Evolutionary conservation across 2,113 vertebrate species (phyloP).

Genomic region (Mystacornis crossleyi): DNA sequence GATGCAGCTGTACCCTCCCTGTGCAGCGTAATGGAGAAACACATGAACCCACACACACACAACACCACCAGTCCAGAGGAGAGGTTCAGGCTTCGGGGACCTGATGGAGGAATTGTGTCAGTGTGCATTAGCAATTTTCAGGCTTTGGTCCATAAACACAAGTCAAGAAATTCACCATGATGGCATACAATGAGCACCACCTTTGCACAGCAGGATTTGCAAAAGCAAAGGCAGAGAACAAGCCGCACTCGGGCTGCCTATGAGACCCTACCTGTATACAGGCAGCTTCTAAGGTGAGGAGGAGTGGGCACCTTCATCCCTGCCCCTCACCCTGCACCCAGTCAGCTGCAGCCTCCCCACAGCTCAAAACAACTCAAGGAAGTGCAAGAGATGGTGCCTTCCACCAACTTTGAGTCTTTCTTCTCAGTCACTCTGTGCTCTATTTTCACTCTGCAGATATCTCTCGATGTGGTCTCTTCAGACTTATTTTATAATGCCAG

Average conservation of each 20-base stretch:
- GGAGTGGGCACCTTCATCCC: neutral
- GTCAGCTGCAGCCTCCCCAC: neutral
- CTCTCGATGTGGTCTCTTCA: neutral
- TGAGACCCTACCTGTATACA: neutral
- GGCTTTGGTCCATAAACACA: neutral
- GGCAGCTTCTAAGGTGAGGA: neutral
- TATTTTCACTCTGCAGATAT: neutral
- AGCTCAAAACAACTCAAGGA: neutral
- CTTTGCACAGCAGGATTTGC: neutral
- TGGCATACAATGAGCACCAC: rapidly evolving
- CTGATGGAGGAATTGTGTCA: rapidly evolving
- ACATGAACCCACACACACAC: rapidly evolving
- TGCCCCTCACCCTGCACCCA: neutral
- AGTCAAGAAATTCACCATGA: neutral
- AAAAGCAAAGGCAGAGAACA: neutral
- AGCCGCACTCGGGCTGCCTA: neutral
- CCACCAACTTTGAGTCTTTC: neutral
- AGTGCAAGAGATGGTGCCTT: neutral
- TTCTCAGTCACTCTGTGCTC: neutral
- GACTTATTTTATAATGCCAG: neutral
- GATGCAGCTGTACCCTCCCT: neutral
- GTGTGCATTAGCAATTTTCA: neutral
- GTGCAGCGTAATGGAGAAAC: neutral
- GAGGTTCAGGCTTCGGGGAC: rapidly evolving
- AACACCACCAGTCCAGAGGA: neutral